Conservation (phyloP, 2,888 invertebrate genomes). For the Sarcophaga carnaria region DNA sequence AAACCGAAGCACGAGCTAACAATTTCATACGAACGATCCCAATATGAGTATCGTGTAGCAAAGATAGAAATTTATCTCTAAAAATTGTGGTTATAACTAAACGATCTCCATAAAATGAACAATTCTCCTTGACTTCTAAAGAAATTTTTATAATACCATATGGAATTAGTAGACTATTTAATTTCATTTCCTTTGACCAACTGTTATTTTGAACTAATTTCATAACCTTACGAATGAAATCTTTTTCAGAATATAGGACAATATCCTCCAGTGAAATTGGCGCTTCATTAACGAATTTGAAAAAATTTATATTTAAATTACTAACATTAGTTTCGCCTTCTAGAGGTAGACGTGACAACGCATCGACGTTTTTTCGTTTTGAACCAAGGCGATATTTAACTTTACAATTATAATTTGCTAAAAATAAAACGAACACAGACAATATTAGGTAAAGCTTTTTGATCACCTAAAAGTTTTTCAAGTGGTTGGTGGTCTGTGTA, state of each 20-base stretch:
- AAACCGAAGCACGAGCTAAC: conserved; percentile 23
- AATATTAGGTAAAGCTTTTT: conserved; percentile 55
- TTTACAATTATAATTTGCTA: conserved; percentile 60
- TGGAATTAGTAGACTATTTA: neutral
- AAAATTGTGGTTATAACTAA: conserved; percentile 2
- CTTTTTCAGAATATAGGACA: conserved; percentile 15
- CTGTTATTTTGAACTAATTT: conserved; percentile 8
- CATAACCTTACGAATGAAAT: conserved; percentile 1
- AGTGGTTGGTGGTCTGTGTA: conserved; percentile 58
- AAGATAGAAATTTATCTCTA: neutral
- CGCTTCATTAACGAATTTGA: conserved; percentile 14
- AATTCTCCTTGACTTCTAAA: conserved; percentile 36
- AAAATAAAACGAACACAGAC: conserved; percentile 47
- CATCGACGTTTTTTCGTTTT: conserved; percentile 56
- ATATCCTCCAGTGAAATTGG: conserved; percentile 12
- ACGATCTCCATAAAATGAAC: conserved; percentile 45
- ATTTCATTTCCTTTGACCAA: conserved; percentile 17
- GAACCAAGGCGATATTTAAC: conserved; percentile 42
- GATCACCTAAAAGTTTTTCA: conserved; percentile 57
- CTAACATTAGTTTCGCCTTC: conserved; percentile 29
- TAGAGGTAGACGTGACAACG: conserved; percentile 52
- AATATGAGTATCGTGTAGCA: conserved; percentile 30
- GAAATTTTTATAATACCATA: conserved; percentile 32
- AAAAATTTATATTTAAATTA: conserved; percentile 49
- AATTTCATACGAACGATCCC: conserved; percentile 34